Evolutionary conservation across 2,113 vertebrate species (phyloP).

Genomic region (Gyps fulvus): DNA sequence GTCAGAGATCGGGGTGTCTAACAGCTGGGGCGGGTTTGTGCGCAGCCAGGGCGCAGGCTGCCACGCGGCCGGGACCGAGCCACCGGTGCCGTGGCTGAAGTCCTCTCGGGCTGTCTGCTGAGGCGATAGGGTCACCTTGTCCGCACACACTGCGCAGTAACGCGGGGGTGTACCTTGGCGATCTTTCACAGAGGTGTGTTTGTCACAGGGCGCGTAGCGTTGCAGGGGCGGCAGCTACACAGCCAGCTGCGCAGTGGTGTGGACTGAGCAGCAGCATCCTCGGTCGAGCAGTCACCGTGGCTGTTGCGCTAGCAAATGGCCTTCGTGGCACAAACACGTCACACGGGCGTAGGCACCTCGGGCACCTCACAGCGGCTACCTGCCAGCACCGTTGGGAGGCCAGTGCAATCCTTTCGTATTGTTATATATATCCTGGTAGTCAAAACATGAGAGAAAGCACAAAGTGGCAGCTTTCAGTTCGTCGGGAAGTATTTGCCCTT

Average conservation of each 20-base stretch:
- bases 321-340: not conserved
- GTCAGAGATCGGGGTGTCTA: not conserved
- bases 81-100: not conserved
- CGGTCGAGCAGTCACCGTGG: not conserved
- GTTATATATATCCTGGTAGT: not conserved
- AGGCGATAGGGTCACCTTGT: not conserved
- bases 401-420: not conserved
- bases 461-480: not conserved
- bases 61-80: not conserved
- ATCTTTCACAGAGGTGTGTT: not conserved
- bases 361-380: not conserved
- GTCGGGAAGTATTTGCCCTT: not conserved
- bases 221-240: not conserved
- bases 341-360: not conserved
- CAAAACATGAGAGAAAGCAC: not conserved
- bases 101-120: not conserved
- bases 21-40: not conserved
- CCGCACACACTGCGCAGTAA: not conserved
- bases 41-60: not conserved
- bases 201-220: not conserved
- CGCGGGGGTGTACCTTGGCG: not conserved
- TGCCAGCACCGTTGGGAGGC: not conserved
- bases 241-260: not conserved
- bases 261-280: not conserved
- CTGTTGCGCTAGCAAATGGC: rapidly evolving